Percentiles rank a stretch among this genome's conserved stretches.
These are phyloP conservation scores for Urosaurus nigricauda DNA, from an alignment of 2,797 vertebrate species.

Conservation along the genomic window DNA sequence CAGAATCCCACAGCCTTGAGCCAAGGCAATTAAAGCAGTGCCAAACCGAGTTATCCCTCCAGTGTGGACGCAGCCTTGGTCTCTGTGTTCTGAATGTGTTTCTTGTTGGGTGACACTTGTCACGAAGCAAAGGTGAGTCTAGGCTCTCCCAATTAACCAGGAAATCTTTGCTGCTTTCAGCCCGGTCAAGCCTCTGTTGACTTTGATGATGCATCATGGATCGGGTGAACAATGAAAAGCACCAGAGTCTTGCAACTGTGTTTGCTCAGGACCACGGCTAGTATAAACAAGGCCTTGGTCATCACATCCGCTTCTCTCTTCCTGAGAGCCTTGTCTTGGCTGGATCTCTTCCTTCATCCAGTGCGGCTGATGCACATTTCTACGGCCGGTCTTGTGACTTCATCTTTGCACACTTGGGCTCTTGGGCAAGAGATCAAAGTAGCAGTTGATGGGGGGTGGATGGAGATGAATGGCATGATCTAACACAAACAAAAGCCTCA, in stretches of 20 bases:
- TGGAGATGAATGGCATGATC: not conserved
- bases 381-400: fast-evolving
- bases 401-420: conserved; percentile 16
- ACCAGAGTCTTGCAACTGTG: not conserved
- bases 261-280: not conserved
- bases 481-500: conserved; percentile 26
- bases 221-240: not conserved
- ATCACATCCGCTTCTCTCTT: not conserved
- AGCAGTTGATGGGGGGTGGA: not conserved
- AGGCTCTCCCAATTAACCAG: not conserved
- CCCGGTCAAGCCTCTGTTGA: not conserved
- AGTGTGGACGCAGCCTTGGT: too few relatives aligned
- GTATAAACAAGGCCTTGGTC: not conserved
- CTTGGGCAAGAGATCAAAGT: conserved; percentile 47
- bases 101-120: not conserved
- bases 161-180: not conserved
- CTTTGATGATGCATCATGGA: not conserved
- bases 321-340: not conserved
- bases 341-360: not conserved
- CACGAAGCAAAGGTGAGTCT: not conserved
- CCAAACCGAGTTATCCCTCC: too few relatives aligned
- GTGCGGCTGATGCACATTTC: conserved; percentile 14
- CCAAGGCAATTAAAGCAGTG: too few relatives aligned
- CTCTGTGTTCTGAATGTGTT: too few relatives aligned
- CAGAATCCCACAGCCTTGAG: too few relatives aligned